Conservation (phyloP, 1,140 invertebrate genomes). For the Cecropterus lyciades region DNA sequence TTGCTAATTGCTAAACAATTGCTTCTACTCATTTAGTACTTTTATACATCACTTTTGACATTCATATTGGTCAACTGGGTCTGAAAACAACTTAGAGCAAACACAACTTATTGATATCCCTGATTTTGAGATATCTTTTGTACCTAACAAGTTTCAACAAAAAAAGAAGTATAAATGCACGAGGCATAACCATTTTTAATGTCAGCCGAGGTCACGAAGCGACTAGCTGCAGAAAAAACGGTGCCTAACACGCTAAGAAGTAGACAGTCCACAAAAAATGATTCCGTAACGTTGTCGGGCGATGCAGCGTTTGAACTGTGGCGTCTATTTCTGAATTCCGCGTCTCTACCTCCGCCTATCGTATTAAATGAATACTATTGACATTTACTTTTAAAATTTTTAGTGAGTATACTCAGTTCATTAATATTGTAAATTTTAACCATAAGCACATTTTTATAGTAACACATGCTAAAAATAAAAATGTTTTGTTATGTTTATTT, state of each 20-base stretch:
- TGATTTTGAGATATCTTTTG: conserved; percentile 36
- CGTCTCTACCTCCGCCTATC: conserved; percentile 29
- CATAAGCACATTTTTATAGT: no score
- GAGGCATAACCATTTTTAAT: conserved; percentile 77
- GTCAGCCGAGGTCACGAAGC: conserved; percentile 77
- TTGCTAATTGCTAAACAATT: no score
- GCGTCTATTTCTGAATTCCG: conserved; percentile 42
- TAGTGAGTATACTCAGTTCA: no score
- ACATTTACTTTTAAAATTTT: neutral
- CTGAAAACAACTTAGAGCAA: neutral
- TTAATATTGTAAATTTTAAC: no score
- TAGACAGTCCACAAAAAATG: conserved; percentile 75
- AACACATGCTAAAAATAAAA: no score
- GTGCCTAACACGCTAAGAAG: conserved; percentile 71
- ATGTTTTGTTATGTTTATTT: no score
- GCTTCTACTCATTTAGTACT: no score
- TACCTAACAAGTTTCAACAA: conserved; percentile 43
- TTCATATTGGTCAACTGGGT: no score
- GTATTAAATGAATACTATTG: neutral
- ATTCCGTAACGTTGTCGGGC: conserved; percentile 60
- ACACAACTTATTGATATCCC: conserved; percentile 26
- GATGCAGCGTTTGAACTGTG: conserved; percentile 52
- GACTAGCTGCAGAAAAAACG: conserved; percentile 71
- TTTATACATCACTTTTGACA: no score
- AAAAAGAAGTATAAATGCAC: conserved; percentile 66